phyloP scores from a whole-genome alignment of 53 echinoderm and acorn worm genomes.

The Echinarachnius parma region DNA sequence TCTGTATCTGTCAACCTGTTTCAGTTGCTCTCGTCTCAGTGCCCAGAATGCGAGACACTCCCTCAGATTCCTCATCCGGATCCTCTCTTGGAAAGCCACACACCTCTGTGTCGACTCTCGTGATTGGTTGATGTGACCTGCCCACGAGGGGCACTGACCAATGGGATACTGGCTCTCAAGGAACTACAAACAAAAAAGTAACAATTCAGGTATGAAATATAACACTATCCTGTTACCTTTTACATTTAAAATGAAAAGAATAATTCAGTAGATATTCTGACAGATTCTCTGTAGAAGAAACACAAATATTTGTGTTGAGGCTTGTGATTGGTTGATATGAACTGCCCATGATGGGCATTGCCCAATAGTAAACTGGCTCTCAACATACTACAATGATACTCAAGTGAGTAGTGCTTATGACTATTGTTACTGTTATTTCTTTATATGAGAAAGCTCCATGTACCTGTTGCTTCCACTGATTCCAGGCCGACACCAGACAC shows the following conservation, averaged over 20 bases:
- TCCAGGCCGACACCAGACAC: too few species aligned
- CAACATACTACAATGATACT: background rate
- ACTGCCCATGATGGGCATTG: background rate
- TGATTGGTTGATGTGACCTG: slow-evolving; percentile 28
- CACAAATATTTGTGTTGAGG: too few species aligned
- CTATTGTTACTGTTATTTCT: too few species aligned
- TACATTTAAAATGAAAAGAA: too few species aligned
- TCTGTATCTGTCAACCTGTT: slow-evolving; percentile 25
- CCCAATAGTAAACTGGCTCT: background rate
- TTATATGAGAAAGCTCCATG: too few species aligned
- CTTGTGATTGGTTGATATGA: too few species aligned
- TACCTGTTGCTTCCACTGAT: too few species aligned
- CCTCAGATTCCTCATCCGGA: slow-evolving; percentile 33
- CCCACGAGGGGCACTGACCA: slow-evolving; percentile 6
- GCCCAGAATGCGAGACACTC: slow-evolving; percentile 72
- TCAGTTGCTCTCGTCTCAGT: slow-evolving; percentile 43
- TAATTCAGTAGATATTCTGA: too few species aligned
- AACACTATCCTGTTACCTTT: too few species aligned
- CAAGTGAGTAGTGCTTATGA: too few species aligned
- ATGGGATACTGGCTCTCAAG: slow-evolving; percentile 28
- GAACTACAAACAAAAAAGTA: slow-evolving; percentile 3
- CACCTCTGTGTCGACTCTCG: slow-evolving; percentile 14
- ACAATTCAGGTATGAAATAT: too few species aligned
- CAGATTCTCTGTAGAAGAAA: too few species aligned
- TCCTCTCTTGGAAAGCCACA: slow-evolving; percentile 1